A percentile compares a stretch with the other conserved stretches of the same genome.
These are phyloP conservation scores for Notodonta dromedarius DNA, from an alignment of 2,888 invertebrate genomes.

Conservation along the genomic window DNA sequence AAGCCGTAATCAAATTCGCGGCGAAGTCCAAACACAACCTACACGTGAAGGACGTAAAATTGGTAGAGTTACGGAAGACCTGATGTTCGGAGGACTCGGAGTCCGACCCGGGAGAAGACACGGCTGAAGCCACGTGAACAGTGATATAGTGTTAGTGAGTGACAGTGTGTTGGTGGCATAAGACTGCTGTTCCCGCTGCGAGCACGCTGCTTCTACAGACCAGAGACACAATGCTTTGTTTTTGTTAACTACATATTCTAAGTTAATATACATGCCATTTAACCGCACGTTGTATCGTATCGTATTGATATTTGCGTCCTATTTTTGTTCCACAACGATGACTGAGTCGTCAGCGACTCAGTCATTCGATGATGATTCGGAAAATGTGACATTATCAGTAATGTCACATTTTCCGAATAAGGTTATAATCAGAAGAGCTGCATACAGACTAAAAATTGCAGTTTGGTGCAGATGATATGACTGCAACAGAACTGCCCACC, in stretches of 20 bases:
- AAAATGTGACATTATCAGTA: too few relatives aligned
- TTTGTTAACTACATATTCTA: neutral
- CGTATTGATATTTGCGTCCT: neutral
- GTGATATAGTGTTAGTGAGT: conserved; percentile 44
- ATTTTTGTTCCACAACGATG: neutral
- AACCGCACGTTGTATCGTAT: neutral
- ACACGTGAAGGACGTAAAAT: conserved; percentile 91
- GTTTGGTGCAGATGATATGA: too few relatives aligned
- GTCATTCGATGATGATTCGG: too few relatives aligned
- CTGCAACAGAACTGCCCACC: too few relatives aligned
- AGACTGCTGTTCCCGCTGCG: conserved; percentile 13
- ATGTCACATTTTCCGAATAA: too few relatives aligned
- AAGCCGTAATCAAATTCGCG: conserved; percentile 93
- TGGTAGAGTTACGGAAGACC: conserved; percentile 86
- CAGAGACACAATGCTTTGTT: neutral
- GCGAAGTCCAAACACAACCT: conserved; percentile 91
- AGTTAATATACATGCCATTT: neutral
- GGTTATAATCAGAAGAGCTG: too few relatives aligned
- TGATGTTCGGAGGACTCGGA: conserved; percentile 55
- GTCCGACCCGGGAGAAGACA: conserved; percentile 15
- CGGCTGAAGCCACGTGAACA: conserved; percentile 25
- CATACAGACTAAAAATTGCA: too few relatives aligned
- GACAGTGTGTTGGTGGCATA: conserved; percentile 50
- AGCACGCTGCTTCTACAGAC: neutral
- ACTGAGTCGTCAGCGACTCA: neutral